phyloP scores from a whole-genome alignment of 30 jellyfish, hydroid and myxozoan genomes.

The Aurelia aurita complex sp. Pacific region DNA sequence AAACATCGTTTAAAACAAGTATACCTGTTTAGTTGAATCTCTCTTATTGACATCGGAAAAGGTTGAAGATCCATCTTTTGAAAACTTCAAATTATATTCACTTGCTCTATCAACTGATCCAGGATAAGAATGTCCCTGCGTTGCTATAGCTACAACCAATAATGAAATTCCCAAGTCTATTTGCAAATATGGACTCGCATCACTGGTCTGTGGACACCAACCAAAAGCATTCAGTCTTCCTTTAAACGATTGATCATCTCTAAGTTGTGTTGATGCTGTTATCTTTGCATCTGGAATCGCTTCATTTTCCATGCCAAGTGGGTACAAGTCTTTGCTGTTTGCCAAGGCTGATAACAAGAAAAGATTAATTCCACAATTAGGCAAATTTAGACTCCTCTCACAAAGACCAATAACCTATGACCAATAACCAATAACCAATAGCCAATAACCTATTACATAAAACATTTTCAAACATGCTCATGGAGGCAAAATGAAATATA shows the following conservation, averaged over 20 bases:
- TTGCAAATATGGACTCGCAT: neutral
- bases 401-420: neutral
- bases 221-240: constrained; percentile 8
- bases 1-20: neutral
- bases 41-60: neutral
- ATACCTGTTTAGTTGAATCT: neutral
- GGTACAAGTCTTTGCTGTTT: neutral
- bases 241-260: neutral
- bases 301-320: constrained; percentile 4
- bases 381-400: neutral
- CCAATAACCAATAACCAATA: too few relatives aligned
- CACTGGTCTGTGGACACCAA: neutral
- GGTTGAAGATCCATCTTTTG: neutral
- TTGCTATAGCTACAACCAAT: neutral
- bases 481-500: too few relatives aligned
- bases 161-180: neutral
- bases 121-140: constrained; percentile 2
- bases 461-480: constrained; percentile 44
- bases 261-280: neutral
- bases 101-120: neutral
- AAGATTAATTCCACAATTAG: neutral
- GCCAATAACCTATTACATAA: too few relatives aligned
- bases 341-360: neutral
- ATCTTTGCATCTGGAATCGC: neutral
- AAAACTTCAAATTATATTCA: neutral